Conservation (phyloP, 2,797 vertebrate genomes). For the Ibycter americanus region DNA sequence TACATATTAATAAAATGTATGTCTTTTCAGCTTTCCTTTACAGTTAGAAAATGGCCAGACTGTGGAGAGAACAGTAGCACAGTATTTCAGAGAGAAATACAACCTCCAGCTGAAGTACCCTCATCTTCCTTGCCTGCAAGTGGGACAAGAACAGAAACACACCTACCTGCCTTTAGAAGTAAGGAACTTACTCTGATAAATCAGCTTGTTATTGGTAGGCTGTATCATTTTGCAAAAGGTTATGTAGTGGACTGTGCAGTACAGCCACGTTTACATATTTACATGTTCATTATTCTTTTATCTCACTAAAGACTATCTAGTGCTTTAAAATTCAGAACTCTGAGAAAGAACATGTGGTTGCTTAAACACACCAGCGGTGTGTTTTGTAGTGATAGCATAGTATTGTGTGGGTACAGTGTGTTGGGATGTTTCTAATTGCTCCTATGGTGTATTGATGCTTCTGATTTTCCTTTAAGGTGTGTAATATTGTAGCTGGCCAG, state of each 20-base stretch:
- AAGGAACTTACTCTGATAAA: conserved; percentile 58
- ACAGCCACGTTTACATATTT: background rate
- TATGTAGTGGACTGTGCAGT: background rate
- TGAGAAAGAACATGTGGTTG: fast-evolving
- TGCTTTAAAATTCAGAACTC: background rate
- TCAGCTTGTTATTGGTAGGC: background rate
- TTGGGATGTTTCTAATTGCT: background rate
- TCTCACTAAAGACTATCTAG: background rate
- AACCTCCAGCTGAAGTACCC: conserved; percentile 98
- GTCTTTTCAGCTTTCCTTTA: conserved; percentile 88
- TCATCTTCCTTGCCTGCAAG: conserved; percentile 97
- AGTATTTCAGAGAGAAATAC: conserved; percentile 99
- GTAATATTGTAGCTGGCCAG: conserved; percentile 98
- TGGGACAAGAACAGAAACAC: conserved; percentile 99
- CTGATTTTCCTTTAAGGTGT: conserved; percentile 81
- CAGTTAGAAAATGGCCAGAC: conserved; percentile 98
- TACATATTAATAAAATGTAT: background rate
- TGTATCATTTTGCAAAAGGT: background rate
- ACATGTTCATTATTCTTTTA: fast-evolving
- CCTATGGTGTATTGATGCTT: background rate
- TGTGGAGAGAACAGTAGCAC: conserved; percentile 97
- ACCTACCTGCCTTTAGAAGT: conserved; percentile 99
- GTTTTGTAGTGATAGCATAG: fast-evolving
- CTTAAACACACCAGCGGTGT: fast-evolving
- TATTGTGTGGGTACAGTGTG: fast-evolving